phyloP scores from a whole-genome alignment of 2,113 vertebrate species.

The Hemiprocne comata region DNA sequence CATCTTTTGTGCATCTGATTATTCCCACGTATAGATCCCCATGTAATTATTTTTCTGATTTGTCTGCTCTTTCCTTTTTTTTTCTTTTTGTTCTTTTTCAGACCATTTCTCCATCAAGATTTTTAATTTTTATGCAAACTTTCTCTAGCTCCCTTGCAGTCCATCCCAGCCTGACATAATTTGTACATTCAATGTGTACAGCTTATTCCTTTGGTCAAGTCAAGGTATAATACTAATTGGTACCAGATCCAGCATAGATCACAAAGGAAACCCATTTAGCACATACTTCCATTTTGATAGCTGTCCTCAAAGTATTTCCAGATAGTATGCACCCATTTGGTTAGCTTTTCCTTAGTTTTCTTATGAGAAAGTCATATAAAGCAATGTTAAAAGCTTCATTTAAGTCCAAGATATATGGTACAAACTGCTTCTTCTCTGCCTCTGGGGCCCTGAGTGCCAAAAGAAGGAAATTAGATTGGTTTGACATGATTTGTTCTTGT shows the following conservation, averaged over 20 bases:
- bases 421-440: not conserved
- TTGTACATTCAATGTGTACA: not conserved
- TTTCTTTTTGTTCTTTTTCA: not conserved
- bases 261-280: not conserved
- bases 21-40: not conserved
- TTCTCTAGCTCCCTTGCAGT: not conserved
- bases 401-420: not conserved
- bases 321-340: not conserved
- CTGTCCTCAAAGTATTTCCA: not conserved
- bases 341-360: not conserved
- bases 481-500: slow-evolving; percentile 4
- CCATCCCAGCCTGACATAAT: not conserved
- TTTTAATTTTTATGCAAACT: not conserved
- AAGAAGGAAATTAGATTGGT: slow-evolving; percentile 7
- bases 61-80: not conserved
- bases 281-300: not conserved
- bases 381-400: not conserved
- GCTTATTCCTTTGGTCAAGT: not conserved
- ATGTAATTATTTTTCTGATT: not conserved
- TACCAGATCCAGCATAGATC: not conserved
- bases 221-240: not conserved
- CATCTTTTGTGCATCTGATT: not conserved
- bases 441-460: not conserved
- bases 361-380: not conserved
- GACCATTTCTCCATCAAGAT: not conserved